Evolutionary conservation across 2,113 vertebrate genomes (phyloP).

Genomic region (Alligator sinensis): DNA sequence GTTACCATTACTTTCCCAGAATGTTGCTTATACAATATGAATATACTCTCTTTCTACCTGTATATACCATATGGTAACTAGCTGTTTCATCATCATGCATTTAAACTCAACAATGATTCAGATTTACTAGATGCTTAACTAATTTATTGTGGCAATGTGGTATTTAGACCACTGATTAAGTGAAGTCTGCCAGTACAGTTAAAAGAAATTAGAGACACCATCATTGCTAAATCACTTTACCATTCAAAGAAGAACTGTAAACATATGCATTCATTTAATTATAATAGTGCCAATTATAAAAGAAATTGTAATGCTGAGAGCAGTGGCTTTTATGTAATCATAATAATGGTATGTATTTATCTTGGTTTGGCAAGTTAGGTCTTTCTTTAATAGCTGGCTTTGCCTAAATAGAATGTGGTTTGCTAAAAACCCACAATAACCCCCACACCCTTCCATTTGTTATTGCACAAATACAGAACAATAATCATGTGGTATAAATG

Average conservation of each 20-base stretch:
- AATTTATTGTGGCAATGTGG: slow-evolving; percentile 81
- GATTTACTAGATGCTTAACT: slow-evolving; percentile 79
- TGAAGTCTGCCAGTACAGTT: slow-evolving; percentile 84
- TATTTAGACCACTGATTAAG: slow-evolving; percentile 83
- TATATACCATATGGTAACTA: not conserved
- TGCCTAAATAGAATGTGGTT: slow-evolving; percentile 89
- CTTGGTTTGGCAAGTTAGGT: slow-evolving; percentile 90
- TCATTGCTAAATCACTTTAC: slow-evolving; percentile 86
- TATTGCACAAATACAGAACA: slow-evolving; percentile 85
- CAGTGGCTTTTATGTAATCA: slow-evolving; percentile 88
- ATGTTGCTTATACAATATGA: not conserved
- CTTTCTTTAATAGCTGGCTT: slow-evolving; percentile 88
- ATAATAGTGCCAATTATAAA: slow-evolving; percentile 88
- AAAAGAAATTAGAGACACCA: slow-evolving; percentile 89
- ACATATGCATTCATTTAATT: slow-evolving; percentile 90
- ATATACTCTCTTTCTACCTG: not conserved
- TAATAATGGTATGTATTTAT: slow-evolving; percentile 92
- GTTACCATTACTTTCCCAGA: not conserved
- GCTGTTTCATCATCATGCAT: slow-evolving; percentile 54
- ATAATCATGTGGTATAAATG: slow-evolving; percentile 85
- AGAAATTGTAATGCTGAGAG: slow-evolving; percentile 82
- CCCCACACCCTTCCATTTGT: slow-evolving; percentile 86
- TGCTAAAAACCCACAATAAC: slow-evolving; percentile 86
- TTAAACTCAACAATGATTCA: slow-evolving; percentile 66
- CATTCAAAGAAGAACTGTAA: slow-evolving; percentile 85